These are phyloP conservation scores for Dinocampus coccinellae DNA, from an alignment of 2,888 invertebrate genomes.

Conservation along the genomic window DNA sequence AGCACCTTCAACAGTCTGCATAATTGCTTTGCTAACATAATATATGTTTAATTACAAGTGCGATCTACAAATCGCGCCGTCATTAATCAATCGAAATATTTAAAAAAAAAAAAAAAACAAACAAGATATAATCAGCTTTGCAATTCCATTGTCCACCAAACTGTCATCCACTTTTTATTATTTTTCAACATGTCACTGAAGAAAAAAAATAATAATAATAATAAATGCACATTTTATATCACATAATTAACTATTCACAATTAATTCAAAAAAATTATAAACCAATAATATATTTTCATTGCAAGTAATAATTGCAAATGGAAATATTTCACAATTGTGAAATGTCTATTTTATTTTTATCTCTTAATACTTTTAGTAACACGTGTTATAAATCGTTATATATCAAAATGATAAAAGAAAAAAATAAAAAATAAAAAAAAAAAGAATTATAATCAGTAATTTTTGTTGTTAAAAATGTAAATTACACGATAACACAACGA, in stretches of 20 bases:
- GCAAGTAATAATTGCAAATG: slow-evolving; percentile 1
- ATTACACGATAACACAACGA: neutral
- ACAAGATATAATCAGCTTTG: neutral
- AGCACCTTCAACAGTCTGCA: slow-evolving; percentile 57
- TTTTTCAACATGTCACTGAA: slow-evolving; percentile 4
- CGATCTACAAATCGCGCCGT: slow-evolving; percentile 12
- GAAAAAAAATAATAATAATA: slow-evolving; percentile 18
- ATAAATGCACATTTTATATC: neutral
- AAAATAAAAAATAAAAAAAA: too few relatives aligned
- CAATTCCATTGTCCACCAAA: neutral
- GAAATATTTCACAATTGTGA: neutral
- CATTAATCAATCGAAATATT: neutral
- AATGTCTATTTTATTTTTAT: neutral
- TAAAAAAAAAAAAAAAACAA: neutral
- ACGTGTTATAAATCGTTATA: neutral
- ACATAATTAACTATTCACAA: slow-evolving; percentile 4
- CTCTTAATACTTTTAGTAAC: neutral
- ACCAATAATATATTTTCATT: neutral
- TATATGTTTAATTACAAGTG: slow-evolving; percentile 43
- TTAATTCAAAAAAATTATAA: neutral
- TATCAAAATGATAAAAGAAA: neutral
- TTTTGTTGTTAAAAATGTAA: neutral
- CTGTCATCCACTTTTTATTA: slow-evolving; percentile 6
- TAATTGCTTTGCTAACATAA: slow-evolving; percentile 63
- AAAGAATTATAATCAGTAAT: neutral